Conservation (phyloP, 2,888 invertebrate genomes). For the Drepana falcataria region DNA sequence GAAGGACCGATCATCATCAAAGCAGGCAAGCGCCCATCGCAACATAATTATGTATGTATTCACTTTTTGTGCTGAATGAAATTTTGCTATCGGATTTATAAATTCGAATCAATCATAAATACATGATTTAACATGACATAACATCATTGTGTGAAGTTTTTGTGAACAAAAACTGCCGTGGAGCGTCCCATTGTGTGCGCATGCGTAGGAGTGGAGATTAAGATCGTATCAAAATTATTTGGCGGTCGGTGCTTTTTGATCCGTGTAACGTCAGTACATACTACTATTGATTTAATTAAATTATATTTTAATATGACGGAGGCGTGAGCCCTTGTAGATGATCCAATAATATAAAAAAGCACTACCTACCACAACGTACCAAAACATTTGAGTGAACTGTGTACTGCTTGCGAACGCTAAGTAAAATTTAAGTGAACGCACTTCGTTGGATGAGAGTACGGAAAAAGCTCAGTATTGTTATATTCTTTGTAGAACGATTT, state of each 20-base stretch:
- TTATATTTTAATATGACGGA: slow-evolving; percentile 22
- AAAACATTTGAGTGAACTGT: no score
- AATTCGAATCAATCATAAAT: slow-evolving; percentile 60
- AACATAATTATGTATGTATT: slow-evolving; percentile 20
- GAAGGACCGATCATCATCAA: no score
- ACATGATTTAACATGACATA: slow-evolving; percentile 58
- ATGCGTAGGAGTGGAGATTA: slow-evolving; percentile 55
- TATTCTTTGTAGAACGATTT: no score
- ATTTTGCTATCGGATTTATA: slow-evolving; percentile 33
- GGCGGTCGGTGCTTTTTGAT: slow-evolving; percentile 52
- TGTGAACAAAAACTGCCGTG: slow-evolving; percentile 36
- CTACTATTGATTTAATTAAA: slow-evolving; percentile 29
- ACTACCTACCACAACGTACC: no score
- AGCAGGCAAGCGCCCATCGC: slow-evolving; percentile 22
- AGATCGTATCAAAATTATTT: slow-evolving; percentile 61
- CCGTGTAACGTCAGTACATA: slow-evolving; percentile 17
- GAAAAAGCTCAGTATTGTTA: no score
- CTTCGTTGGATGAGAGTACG: no score
- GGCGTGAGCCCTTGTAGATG: slow-evolving; percentile 10
- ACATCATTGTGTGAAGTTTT: slow-evolving; percentile 58
- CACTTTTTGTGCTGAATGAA: slow-evolving; percentile 15
- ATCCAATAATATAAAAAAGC: background rate
- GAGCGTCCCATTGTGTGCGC: slow-evolving; percentile 40
- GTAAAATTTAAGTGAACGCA: no score
- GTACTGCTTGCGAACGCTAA: no score